Percentiles rank a stretch among this genome's conserved stretches.
phyloP scores from a whole-genome alignment of 2,888 invertebrate species.

The Troilus luridus region DNA sequence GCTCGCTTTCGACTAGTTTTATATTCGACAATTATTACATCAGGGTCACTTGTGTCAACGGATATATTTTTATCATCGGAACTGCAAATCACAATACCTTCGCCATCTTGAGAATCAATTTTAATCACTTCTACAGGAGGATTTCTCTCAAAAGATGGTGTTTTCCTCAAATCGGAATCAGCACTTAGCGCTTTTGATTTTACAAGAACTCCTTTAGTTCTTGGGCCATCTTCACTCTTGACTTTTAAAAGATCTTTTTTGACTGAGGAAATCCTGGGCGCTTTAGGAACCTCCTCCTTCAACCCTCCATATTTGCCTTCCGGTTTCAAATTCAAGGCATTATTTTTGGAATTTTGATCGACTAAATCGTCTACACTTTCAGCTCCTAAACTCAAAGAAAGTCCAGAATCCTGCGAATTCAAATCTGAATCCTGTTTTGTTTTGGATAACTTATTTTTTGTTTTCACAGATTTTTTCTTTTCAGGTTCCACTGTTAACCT shows the following conservation, averaged over 20 bases:
- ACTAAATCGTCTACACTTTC: constrained; percentile 66
- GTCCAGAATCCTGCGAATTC: constrained; percentile 67
- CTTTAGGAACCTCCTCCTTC: constrained; percentile 52
- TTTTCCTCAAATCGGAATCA: constrained; percentile 65
- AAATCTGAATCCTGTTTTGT: constrained; percentile 65
- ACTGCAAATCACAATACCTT: constrained; percentile 65
- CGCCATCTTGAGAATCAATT: constrained; percentile 66
- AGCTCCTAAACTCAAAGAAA: constrained; percentile 66
- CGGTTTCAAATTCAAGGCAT: constrained; percentile 63
- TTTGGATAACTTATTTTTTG: constrained; percentile 63
- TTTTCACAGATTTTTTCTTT: constrained; percentile 61
- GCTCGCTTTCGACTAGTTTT: constrained; percentile 66
- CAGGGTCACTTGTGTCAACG: constrained; percentile 65
- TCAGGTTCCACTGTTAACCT: constrained; percentile 59
- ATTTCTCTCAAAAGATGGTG: constrained; percentile 65
- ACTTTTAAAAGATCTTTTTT: constrained; percentile 65
- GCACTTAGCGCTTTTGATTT: constrained; percentile 66
- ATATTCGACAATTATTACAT: constrained; percentile 67
- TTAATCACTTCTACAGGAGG: constrained; percentile 66
- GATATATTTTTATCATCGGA: constrained; percentile 65
- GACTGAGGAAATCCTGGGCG: constrained; percentile 32
- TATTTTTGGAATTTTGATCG: constrained; percentile 65
- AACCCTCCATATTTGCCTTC: constrained; percentile 45
- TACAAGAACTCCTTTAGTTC: constrained; percentile 64
- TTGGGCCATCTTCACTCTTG: constrained; percentile 65